Percentiles rank a stretch among this genome's conserved stretches.
phyloP scores from a whole-genome alignment of 2,797 vertebrate genomes.

The Echiichthys vipera region DNA sequence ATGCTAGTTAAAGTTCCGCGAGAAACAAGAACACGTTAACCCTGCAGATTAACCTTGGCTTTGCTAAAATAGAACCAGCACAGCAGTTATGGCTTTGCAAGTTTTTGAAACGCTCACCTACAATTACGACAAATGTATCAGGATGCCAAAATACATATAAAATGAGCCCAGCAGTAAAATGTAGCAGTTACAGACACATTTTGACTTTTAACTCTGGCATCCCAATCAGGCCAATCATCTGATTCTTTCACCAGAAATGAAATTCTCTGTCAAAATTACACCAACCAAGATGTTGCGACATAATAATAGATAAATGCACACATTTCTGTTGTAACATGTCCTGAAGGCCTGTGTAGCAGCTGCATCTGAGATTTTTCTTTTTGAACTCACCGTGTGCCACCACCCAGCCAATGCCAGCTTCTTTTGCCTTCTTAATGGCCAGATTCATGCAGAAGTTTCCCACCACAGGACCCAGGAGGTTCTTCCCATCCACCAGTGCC shows the following conservation, averaged over 20 bases:
- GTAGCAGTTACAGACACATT: no score
- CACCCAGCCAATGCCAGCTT: conserved; percentile 85
- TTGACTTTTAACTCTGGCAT: no score
- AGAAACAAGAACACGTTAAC: background rate
- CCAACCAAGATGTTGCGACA: no score
- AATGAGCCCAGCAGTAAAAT: no score
- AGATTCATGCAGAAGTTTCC: conserved; percentile 87
- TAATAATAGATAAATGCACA: no score
- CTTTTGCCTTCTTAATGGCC: conserved; percentile 83
- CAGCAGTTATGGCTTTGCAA: background rate
- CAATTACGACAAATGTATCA: background rate
- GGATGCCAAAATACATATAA: no score
- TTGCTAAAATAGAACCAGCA: background rate
- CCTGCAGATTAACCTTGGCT: background rate
- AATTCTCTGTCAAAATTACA: no score
- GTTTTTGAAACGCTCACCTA: background rate
- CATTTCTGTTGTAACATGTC: no score
- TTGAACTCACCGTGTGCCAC: conserved; percentile 79
- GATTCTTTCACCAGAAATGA: no score
- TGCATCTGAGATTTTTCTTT: no score
- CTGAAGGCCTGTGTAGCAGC: no score
- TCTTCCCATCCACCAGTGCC: conserved; percentile 82
- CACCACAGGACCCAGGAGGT: conserved; percentile 85
- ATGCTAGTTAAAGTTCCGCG: background rate
- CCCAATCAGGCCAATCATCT: no score